A percentile compares a stretch with the other conserved stretches of the same genome.
These are phyloP conservation scores for Grammomys dolichurus DNA, from an alignment of 2,113 vertebrate species.

Conservation along the genomic window DNA sequence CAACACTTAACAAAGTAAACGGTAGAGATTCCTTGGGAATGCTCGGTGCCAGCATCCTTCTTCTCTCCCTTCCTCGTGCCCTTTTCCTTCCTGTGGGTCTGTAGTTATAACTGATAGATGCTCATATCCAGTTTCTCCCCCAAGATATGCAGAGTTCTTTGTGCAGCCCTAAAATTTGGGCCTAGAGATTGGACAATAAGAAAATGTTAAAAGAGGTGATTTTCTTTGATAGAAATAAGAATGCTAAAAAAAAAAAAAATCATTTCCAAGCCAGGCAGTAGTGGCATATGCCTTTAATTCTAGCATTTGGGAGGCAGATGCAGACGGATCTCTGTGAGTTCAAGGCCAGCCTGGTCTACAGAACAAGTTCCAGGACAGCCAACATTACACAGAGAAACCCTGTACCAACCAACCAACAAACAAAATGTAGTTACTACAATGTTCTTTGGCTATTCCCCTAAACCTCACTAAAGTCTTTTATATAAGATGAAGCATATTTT, in stretches of 20 bases:
- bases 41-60: background rate
- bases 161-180: background rate
- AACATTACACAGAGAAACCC: background rate
- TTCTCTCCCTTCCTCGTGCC: background rate
- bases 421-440: background rate
- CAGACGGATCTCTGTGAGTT: background rate
- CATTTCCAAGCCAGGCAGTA: background rate
- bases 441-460: conserved; percentile 11
- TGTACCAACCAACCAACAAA: background rate
- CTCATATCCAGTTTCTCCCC: background rate
- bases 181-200: conserved; percentile 8
- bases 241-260: conserved; percentile 33
- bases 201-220: background rate
- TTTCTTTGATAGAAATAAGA: conserved; percentile 41
- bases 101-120: background rate
- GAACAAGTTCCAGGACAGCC: background rate
- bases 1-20: background rate
- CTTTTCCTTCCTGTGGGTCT: background rate
- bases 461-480: conserved; percentile 12
- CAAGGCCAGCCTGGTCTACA: background rate
- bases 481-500: conserved; percentile 21
- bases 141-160: conserved; percentile 15
- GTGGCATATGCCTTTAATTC: background rate
- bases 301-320: background rate
- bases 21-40: background rate